These are phyloP conservation scores for Sciurus carolinensis DNA, from an alignment of 2,797 vertebrate species.

Conservation along the genomic window DNA sequence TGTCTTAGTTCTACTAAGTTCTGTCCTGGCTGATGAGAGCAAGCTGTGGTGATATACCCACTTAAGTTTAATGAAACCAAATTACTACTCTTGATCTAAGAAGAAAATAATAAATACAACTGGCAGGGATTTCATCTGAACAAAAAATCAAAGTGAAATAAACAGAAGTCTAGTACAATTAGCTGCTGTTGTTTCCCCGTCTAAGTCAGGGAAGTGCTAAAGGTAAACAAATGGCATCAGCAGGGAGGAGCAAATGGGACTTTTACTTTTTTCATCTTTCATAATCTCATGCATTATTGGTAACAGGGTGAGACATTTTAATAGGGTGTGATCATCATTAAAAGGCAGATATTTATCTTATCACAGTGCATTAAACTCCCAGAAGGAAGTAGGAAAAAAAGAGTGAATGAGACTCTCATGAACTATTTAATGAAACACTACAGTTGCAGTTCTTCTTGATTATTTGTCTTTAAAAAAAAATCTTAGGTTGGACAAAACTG, in stretches of 20 bases:
- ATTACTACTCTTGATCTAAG: slow-evolving; percentile 26
- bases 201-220: slow-evolving; percentile 25
- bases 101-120: slow-evolving; percentile 63
- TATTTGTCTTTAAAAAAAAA: slow-evolving; percentile 32
- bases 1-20: neutral
- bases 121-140: slow-evolving; percentile 5
- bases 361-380: slow-evolving; percentile 76
- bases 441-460: slow-evolving; percentile 32
- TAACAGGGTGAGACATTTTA: slow-evolving; percentile 77
- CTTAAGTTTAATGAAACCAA: slow-evolving; percentile 60
- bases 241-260: slow-evolving; percentile 60
- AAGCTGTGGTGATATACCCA: neutral
- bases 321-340: slow-evolving; percentile 81
- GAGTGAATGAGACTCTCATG: neutral
- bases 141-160: slow-evolving; percentile 58
- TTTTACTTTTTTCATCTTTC: slow-evolving; percentile 73
- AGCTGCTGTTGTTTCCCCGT: neutral
- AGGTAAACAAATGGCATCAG: slow-evolving; percentile 72
- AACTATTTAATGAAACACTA: slow-evolving; percentile 67
- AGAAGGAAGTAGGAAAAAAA: slow-evolving; percentile 64
- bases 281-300: slow-evolving; percentile 75
- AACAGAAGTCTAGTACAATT: slow-evolving; percentile 70
- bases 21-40: slow-evolving; percentile 35
- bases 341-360: slow-evolving; percentile 82
- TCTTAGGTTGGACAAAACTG: slow-evolving; percentile 63